phyloP scores from a whole-genome alignment of 2,888 invertebrate genomes.

The Drosophila borborema region DNA sequence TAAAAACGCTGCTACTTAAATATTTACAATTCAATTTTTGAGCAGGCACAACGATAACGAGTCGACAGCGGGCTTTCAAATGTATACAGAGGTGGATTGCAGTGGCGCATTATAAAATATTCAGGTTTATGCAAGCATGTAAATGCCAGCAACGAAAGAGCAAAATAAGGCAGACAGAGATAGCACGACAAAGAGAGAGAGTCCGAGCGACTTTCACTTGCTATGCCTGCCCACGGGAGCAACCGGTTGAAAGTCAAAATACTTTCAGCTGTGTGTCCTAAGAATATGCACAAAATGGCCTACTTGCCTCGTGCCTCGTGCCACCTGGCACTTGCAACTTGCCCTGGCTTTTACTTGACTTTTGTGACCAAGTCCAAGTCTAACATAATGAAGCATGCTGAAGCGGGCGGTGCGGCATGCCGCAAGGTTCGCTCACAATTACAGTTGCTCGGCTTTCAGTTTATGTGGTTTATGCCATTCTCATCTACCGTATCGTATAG shows the following conservation, averaged over 20 bases:
- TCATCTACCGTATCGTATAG: constrained; percentile 19
- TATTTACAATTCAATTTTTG: constrained; percentile 74
- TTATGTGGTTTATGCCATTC: constrained; percentile 17
- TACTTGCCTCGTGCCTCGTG: constrained; percentile 57
- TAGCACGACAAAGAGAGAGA: background rate
- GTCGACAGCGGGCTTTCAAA: constrained; percentile 49
- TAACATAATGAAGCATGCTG: constrained; percentile 30
- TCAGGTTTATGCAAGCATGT: constrained; percentile 79
- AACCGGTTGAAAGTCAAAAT: constrained; percentile 64
- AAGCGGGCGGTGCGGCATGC: constrained; percentile 7
- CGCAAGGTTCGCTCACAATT: constrained; percentile 25
- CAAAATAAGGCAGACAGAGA: background rate
- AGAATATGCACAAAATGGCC: constrained; percentile 70
- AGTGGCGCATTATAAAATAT: constrained; percentile 64
- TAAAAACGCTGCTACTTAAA: constrained; percentile 51
- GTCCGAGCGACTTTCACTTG: constrained; percentile 65
- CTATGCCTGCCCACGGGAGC: constrained; percentile 54
- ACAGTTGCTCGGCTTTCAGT: constrained; percentile 15
- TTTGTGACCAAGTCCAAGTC: constrained; percentile 45
- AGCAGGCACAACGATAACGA: constrained; percentile 64
- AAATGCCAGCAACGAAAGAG: constrained; percentile 59
- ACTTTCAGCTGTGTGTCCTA: constrained; percentile 22
- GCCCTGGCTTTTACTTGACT: constrained; percentile 53
- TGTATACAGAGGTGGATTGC: constrained; percentile 22
- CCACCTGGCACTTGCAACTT: constrained; percentile 46